These are phyloP conservation scores for Idaea dimidiata DNA, from an alignment of 2,888 invertebrate genomes.

Conservation along the genomic window DNA sequence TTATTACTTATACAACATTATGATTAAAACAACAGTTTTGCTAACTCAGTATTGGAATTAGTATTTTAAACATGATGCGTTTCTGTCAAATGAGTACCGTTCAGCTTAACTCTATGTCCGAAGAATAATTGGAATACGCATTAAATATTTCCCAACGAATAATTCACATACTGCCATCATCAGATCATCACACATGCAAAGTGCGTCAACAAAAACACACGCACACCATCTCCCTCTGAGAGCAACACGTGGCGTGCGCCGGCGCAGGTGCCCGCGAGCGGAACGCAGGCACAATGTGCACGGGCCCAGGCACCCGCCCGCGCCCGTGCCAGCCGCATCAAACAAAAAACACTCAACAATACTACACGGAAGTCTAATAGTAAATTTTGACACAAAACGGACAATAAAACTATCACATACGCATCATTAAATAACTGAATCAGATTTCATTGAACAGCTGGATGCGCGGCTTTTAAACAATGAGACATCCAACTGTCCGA, in stretches of 20 bases:
- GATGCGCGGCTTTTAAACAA: constrained; percentile 51
- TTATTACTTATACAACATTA: background rate
- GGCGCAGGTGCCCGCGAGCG: constrained; percentile 16
- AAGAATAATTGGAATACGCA: constrained; percentile 31
- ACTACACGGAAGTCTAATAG: constrained; percentile 37
- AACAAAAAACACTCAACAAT: constrained; percentile 39
- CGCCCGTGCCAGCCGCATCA: constrained; percentile 37
- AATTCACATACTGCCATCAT: constrained; percentile 32
- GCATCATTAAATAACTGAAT: constrained; percentile 68
- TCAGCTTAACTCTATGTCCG: constrained; percentile 23
- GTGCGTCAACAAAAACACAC: constrained; percentile 5
- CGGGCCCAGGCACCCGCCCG: constrained; percentile 11
- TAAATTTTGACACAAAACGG: constrained; percentile 40
- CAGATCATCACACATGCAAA: constrained; percentile 20
- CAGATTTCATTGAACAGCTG: constrained; percentile 74
- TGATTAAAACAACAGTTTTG: background rate
- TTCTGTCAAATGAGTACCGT: constrained; percentile 25
- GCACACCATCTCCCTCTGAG: constrained; percentile 7
- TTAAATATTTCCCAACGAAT: constrained; percentile 29
- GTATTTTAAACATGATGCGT: constrained; percentile 15
- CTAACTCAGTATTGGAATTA: constrained; percentile 16
- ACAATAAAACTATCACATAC: constrained; percentile 56
- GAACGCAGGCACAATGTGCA: constrained; percentile 9
- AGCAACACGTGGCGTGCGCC: constrained; percentile 20
- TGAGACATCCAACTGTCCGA: constrained; percentile 44